Base-by-base conservation (phyloP, 2,113 vertebrate genomes). In the Globicephala melas region DNA sequence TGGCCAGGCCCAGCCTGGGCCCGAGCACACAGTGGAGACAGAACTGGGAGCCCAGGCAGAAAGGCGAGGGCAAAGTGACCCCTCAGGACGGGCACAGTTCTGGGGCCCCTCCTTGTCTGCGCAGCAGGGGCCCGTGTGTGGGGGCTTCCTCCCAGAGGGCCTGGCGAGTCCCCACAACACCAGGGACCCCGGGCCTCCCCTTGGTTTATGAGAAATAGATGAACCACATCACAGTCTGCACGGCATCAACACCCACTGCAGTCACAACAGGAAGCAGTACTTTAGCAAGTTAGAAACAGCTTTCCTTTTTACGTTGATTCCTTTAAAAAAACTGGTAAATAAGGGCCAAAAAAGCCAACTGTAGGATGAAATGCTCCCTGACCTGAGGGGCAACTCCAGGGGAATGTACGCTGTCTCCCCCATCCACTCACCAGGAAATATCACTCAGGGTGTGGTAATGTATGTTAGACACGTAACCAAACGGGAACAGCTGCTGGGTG, bases 391-490 rank as follows among this genome's bases (percentile, higher is more conserved):
- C 38, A 26, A 4, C 13, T 23, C 28, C 60, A 44, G 9, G n/a
- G 11, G 8, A 8, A 4, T 0, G 0, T 15, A 5, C 10, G 2
- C 20, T 4, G 0, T 0, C 14, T 15, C 28, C 47, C 5, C 10
- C 14, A 3, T 5, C 31, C 28, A 97, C 99, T 97, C 98, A 99
- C 99, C 99, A 99, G 14, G 99, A 99, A 62, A 99, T 98, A 85
- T 99, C 99, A 81, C 99, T 99, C 93, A 99, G 99, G 3, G 99
- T 99, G 97, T 99, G 99, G 98, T 99, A 99, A 96, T 99, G 99
- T 97, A 99, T 99, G 97, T 99, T 99, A 58, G 99, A 99, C 95
- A 99, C 99, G 1, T 99, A 99, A 96, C 99, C 99, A 15, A 99
- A 99, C 0, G 99, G 99, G 91, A 99, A 98, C 0, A 98, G 98